Conservation (phyloP, 1,140 invertebrate genomes). For the Zaprionus camerounensis region DNA sequence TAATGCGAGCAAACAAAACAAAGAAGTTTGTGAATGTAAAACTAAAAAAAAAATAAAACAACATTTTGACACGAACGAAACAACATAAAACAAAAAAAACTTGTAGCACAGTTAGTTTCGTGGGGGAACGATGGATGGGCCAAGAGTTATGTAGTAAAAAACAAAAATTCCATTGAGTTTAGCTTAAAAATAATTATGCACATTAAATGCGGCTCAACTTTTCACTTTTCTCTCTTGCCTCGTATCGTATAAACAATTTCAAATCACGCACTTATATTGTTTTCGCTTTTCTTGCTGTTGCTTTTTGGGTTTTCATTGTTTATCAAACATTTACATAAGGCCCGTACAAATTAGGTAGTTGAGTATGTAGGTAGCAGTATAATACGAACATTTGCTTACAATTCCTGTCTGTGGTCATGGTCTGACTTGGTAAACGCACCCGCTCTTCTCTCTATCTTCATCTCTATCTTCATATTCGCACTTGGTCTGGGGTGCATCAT, state of each 20-base stretch:
- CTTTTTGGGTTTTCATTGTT: constrained; percentile 45
- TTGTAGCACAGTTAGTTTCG: background rate
- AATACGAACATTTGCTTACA: constrained; percentile 23
- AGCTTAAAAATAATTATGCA: constrained; percentile 66
- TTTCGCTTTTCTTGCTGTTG: constrained; percentile 28
- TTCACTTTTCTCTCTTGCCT: constrained; percentile 59
- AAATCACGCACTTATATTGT: constrained; percentile 63
- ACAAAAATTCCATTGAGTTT: constrained; percentile 36
- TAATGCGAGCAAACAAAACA: constrained; percentile 29
- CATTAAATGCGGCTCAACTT: constrained; percentile 54
- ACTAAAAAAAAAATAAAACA: constrained; percentile 54
- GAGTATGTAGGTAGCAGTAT: constrained; percentile 54
- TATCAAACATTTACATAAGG: constrained; percentile 49
- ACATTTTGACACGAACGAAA: constrained; percentile 69
- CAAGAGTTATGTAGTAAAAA: constrained; percentile 58
- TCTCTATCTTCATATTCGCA: background rate
- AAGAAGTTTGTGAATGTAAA: constrained; percentile 40
- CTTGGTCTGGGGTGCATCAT: background rate
- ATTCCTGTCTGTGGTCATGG: constrained; percentile 58
- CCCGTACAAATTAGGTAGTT: constrained; percentile 13
- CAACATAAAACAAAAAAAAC: constrained; percentile 1
- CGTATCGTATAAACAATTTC: constrained; percentile 44
- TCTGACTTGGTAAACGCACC: background rate
- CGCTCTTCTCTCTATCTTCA: constrained; percentile 2
- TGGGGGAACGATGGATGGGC: constrained; percentile 1